Evolutionary conservation across 2,888 invertebrate genomes (phyloP).

Genomic region (Drosophila lutescens): DNA sequence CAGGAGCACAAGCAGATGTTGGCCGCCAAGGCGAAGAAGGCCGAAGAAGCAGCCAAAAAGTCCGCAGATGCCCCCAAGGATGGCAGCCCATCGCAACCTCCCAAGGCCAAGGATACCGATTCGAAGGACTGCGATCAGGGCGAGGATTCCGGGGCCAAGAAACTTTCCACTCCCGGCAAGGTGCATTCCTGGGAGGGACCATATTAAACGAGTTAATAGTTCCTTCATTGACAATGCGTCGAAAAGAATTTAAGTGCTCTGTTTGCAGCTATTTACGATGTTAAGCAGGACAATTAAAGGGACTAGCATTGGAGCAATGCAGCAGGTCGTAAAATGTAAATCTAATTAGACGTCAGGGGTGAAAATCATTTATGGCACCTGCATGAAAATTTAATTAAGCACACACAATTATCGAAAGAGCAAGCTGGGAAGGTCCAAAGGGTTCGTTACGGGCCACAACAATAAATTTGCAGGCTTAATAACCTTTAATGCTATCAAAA

Average conservation of each 20-base stretch:
- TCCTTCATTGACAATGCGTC: neutral
- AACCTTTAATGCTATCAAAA: constrained; percentile 75
- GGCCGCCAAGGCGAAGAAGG: constrained; percentile 9
- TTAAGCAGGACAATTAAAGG: constrained; percentile 32
- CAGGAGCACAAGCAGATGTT: constrained; percentile 27
- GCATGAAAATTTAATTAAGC: constrained; percentile 80
- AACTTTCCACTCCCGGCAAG: constrained; percentile 33
- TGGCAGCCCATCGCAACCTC: neutral
- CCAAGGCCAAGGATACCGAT: neutral
- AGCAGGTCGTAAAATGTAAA: constrained; percentile 59
- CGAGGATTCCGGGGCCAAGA: constrained; percentile 1
- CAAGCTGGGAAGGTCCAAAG: constrained; percentile 12
- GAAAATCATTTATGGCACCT: constrained; percentile 78
- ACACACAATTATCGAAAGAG: constrained; percentile 64
- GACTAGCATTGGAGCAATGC: constrained; percentile 6
- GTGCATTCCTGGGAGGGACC: constrained; percentile 37
- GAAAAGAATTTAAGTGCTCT: neutral
- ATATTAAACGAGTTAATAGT: neutral
- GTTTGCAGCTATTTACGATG: constrained; percentile 35
- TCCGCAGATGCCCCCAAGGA: neutral
- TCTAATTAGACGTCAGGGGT: constrained; percentile 66
- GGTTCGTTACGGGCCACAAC: constrained; percentile 25
- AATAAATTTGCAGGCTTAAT: constrained; percentile 63
- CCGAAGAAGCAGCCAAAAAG: constrained; percentile 14
- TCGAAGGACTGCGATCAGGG: neutral